phyloP scores from a whole-genome alignment of 2,113 vertebrate species.

The Plotosus lineatus region DNA sequence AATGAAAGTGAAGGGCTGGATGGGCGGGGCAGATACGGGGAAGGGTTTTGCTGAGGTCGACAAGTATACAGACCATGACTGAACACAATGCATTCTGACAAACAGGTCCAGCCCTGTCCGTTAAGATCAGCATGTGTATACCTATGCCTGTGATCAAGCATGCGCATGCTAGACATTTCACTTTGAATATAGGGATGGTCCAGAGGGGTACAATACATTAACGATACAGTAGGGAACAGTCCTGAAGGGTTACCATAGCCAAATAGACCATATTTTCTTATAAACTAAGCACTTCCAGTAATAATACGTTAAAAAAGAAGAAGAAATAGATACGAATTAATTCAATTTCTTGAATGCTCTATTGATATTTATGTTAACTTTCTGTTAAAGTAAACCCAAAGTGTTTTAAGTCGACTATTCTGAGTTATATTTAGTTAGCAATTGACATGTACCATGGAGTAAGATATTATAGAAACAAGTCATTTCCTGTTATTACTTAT shows the following conservation, averaged over 20 bases:
- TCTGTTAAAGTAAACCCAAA: background rate
- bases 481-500: background rate
- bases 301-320: background rate
- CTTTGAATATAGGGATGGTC: background rate
- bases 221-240: background rate
- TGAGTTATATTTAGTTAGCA: background rate
- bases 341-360: background rate
- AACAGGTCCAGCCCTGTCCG: slow-evolving; percentile 47
- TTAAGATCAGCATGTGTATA: slow-evolving; percentile 35
- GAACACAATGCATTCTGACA: slow-evolving; percentile 39
- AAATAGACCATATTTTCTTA: background rate
- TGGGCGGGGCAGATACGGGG: slow-evolving; percentile 37
- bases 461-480: background rate
- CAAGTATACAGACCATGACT: slow-evolving; percentile 26
- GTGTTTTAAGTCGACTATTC: background rate
- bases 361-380: background rate
- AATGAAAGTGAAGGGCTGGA: slow-evolving; percentile 30
- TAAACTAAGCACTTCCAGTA: background rate
- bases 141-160: background rate
- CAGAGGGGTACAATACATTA: background rate
- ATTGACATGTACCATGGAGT: too few relatives aligned
- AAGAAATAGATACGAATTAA: background rate
- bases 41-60: slow-evolving; percentile 26
- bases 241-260: background rate
- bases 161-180: slow-evolving; percentile 3